Percentiles rank a stretch among this genome's conserved stretches.
These are phyloP conservation scores for Elaphurus davidianus DNA, from an alignment of 2,113 vertebrate genomes.

Conservation along the genomic window DNA sequence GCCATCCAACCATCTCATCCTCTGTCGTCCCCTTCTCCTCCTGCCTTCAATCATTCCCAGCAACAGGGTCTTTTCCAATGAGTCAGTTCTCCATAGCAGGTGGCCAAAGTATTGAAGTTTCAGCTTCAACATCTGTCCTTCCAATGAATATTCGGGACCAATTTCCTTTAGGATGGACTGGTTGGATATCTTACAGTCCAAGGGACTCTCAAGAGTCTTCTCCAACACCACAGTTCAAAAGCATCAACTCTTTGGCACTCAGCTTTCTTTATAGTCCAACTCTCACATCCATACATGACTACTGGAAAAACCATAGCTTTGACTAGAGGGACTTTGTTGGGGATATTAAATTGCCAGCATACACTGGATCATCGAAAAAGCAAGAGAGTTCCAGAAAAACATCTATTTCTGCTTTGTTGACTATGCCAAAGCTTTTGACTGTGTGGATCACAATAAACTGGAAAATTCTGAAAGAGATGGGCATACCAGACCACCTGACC, in stretches of 20 bases:
- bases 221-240: not conserved
- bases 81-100: not conserved
- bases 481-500: not conserved
- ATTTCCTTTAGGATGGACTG: not conserved
- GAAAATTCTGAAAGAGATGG: not conserved
- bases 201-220: not conserved
- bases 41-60: not conserved
- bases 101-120: not conserved
- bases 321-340: not conserved
- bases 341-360: not conserved
- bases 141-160: not conserved
- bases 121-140: not conserved
- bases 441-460: not conserved
- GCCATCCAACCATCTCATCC: not conserved
- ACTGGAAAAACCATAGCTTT: not conserved
- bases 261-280: not conserved
- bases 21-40: not conserved
- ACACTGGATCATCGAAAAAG: rapidly evolving
- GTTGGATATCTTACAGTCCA: not conserved
- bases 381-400: not conserved
- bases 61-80: not conserved
- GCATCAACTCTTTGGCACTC: not conserved
- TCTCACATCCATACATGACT: not conserved
- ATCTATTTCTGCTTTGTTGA: not conserved
- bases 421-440: not conserved